phyloP scores from a whole-genome alignment of 2,888 invertebrate genomes.

The Agapostemon virescens region DNA sequence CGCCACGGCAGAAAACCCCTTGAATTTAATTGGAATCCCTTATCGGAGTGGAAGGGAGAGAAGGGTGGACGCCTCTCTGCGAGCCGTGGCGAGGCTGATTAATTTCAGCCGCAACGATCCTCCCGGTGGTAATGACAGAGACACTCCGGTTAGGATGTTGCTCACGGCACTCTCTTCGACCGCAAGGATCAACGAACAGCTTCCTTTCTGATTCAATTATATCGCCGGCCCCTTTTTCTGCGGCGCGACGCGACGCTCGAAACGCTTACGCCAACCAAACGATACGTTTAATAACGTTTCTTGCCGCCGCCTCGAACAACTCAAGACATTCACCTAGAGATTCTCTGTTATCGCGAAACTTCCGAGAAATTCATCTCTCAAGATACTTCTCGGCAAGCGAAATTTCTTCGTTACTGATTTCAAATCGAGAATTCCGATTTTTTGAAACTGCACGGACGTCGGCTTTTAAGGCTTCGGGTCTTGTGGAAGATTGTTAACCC shows the following conservation, averaged over 20 bases:
- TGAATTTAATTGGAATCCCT: slow-evolving; percentile 58
- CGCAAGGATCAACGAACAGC: slow-evolving; percentile 16
- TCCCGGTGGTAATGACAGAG: slow-evolving; percentile 24
- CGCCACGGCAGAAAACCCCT: slow-evolving; percentile 32
- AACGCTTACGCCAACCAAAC: not conserved
- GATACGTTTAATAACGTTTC: not conserved
- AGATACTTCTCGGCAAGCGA: not conserved
- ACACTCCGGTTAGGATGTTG: slow-evolving; percentile 24
- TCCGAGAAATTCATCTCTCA: not conserved
- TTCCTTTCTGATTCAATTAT: slow-evolving; percentile 33
- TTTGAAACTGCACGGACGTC: too few species aligned
- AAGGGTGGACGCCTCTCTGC: slow-evolving; percentile 1
- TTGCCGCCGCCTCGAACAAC: not conserved
- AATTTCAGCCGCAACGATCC: slow-evolving; percentile 48
- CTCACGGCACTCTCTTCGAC: not conserved
- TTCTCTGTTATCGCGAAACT: not conserved
- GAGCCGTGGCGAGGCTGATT: slow-evolving; percentile 32
- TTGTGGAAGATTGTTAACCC: too few species aligned
- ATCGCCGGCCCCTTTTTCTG: not conserved
- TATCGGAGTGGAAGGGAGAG: slow-evolving; percentile 35
- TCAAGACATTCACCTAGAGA: not conserved
- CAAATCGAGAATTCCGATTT: too few species aligned
- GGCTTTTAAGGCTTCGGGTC: too few species aligned
- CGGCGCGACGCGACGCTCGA: not conserved
- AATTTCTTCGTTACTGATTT: too few species aligned